These are phyloP conservation scores for Canis aureus DNA, from an alignment of 2,113 vertebrate genomes.

Conservation along the genomic window DNA sequence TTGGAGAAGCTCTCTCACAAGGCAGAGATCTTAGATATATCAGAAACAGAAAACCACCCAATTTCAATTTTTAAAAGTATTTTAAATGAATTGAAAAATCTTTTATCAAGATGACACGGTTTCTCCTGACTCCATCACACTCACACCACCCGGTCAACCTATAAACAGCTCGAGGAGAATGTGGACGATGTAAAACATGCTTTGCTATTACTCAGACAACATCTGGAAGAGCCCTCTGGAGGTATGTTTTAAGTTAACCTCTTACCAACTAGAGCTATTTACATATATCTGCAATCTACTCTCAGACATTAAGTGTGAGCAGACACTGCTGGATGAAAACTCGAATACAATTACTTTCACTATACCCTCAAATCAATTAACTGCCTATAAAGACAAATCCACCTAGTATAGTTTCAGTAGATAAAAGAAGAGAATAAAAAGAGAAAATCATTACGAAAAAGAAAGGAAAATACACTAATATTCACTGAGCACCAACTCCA, in stretches of 20 bases:
- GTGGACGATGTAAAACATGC: not conserved
- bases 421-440: not conserved
- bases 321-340: slow-evolving; percentile 1
- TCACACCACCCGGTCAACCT: not conserved
- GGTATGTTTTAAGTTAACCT: not conserved
- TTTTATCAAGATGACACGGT: not conserved
- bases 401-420: not conserved
- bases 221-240: not conserved
- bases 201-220: not conserved
- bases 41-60: not conserved
- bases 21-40: not conserved
- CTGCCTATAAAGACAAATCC: not conserved
- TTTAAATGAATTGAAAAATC: not conserved
- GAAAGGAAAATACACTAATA: not conserved
- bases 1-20: not conserved
- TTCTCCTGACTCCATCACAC: not conserved
- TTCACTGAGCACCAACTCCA: not conserved
- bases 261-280: slow-evolving; percentile 11
- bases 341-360: not conserved
- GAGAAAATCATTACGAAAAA: not conserved
- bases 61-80: not conserved
- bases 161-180: not conserved
- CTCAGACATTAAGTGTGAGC: slow-evolving; percentile 13
- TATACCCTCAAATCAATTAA: not conserved
- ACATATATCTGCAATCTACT: not conserved